Evolutionary conservation across 1,140 invertebrate species (phyloP), one percentile per base, ranked within the genome.

Genomic region (Drosophila guanche): DNA sequence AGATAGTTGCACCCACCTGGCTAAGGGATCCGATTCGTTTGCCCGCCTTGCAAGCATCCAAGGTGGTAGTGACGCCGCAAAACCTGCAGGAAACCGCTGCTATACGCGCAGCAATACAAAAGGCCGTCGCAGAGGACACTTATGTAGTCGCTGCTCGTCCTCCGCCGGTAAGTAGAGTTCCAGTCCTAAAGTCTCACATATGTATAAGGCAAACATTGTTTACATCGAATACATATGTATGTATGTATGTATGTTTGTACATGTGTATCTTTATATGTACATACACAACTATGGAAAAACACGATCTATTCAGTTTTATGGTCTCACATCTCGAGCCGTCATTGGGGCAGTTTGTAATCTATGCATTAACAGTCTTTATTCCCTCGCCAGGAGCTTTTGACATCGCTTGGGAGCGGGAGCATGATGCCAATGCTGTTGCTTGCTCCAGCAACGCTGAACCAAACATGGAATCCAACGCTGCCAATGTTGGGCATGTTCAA

Each of bases 1-100:
- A 89, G 51, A 77, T 89, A 29, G 74, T 89, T 16, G 60, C 76
- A 5, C 84, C 85, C 4, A 60, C 50, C 5, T 85, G 80, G 73
- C 41, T 89, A 0, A 61, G 56, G 56, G 75, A 45, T 23, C 62
- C 80, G 3, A 41, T 10, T 0, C 0, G 12, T 22, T 7, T 22
- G 23, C 46, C 56, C 8, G 23, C 4, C 2, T 5, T 33, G 0
- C 61, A 66, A 3, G 52, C 46, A 3, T 3, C 37, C 40, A 33
- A 48, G 8, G 85, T 89, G n/a, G 48, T 25, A 8, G 73, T 89
- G 0, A 85, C 72, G 3, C 58, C 42, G 4, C 63, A 85, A n/a
- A 89, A 80, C 7, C 73, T 89, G 0, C 22, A 50, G 41, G 80
- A 89, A 1, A 45, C 56, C 16, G 73, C 76, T 0, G 47, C 41